These are phyloP conservation scores for Muscicapa comitata DNA, from an alignment of 2,797 vertebrate genomes.

Conservation along the genomic window DNA sequence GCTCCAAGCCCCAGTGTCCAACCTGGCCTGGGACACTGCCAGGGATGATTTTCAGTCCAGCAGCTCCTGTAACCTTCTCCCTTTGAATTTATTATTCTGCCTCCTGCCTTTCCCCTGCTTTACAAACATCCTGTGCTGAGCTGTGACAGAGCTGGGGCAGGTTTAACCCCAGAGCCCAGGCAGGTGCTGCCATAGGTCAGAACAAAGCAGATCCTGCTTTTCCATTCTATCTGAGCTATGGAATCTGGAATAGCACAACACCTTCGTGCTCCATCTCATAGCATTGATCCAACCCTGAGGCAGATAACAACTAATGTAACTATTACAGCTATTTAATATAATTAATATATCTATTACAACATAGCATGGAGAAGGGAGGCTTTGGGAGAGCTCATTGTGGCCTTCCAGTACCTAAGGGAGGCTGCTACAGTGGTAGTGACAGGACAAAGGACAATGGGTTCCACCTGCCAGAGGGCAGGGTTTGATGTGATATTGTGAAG, in stretches of 20 bases:
- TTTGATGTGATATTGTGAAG: neutral
- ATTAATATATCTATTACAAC: neutral
- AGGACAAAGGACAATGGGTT: neutral
- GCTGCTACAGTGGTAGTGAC: too few relatives aligned
- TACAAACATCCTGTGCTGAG: neutral
- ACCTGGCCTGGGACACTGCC: rapidly evolving
- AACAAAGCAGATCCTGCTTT: neutral
- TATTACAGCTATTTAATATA: too few relatives aligned
- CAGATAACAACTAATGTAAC: neutral
- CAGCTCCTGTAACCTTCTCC: neutral
- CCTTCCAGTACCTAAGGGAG: neutral
- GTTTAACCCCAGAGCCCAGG: neutral
- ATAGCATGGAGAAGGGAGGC: neutral
- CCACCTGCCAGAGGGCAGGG: neutral
- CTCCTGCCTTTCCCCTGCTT: neutral
- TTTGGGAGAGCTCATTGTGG: neutral
- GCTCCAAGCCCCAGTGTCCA: neutral
- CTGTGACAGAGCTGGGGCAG: neutral
- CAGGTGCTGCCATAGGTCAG: neutral
- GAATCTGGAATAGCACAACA: neutral
- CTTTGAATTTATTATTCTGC: neutral
- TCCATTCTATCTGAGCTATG: neutral
- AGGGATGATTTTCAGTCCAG: neutral
- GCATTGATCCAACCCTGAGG: neutral
- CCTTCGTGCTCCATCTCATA: neutral